Evolutionary conservation across 2,113 vertebrate species (phyloP), one percentile per base, ranked within the genome.

Genomic region (Clarias batrachus): DNA sequence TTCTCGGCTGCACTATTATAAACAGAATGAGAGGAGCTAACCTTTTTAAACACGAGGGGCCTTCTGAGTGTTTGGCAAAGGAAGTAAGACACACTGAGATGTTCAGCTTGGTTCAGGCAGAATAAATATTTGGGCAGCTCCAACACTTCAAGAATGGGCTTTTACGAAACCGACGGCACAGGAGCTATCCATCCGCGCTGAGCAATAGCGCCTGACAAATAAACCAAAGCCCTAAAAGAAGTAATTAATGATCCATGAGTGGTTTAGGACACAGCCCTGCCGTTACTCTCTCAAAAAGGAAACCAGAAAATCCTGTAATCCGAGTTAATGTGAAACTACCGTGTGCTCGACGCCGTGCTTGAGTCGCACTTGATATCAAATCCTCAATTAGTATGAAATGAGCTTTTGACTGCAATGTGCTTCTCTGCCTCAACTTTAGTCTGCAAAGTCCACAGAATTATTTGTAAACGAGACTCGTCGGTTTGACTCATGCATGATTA

Each of bases 91-190:
- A 83, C 87, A 85, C 84, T 87, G 77, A 84, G 87, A 90, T 84
- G 74, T 78, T 82, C 88, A 76, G 86, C 89, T 78, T 66, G 83
- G 87, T 90, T 84, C 80, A 87, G 79, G 83, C 57, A 90, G 81
- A 86, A 83, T 92, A 91, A 90, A 92, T 92, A 92, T 92, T 92
- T 92, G 89, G 89, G 77, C 87, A 89, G 73, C 84, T 84, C 74
- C 89, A 92, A 89, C 91, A 91, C 89, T 89, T 92, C 65, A 82
- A 87, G 74, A 88, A 74, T 68, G 76, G 78, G 86, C 80, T 89
- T 90, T 90, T 86, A 82, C 68, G 80, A 84, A 87, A 86, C 74
- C 81, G 66, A 74, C 81, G 83, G 84, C 87, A 71, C 76, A 78
- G 83, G 62, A 82, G 83, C 68, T 82, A 85, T 90, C 87, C 87